Percentiles rank a stretch among this genome's conserved stretches.
Conservation (phyloP, 2,113 vertebrate species). For the Atractosteus spatula region DNA sequence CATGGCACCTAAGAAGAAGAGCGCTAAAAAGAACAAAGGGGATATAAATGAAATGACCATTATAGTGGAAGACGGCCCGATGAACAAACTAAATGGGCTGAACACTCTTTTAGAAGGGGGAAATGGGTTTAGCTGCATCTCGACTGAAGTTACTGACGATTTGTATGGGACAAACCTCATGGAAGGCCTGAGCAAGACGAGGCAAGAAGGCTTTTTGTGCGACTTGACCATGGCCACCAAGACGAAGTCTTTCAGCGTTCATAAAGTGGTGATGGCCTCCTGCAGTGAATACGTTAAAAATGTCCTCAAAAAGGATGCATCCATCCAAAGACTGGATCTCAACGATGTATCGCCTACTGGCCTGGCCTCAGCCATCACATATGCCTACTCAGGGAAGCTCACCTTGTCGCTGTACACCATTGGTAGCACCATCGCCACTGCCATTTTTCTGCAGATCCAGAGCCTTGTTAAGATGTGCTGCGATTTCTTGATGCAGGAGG, state of each 20-base stretch:
- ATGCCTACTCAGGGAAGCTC: constrained; percentile 93
- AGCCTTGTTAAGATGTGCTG: constrained; percentile 97
- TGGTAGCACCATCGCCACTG: constrained; percentile 90
- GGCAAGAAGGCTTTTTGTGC: constrained; percentile 90
- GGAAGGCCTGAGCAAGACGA: constrained; percentile 91
- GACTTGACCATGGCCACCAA: constrained; percentile 91
- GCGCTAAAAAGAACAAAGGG: constrained; percentile 86
- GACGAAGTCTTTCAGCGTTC: constrained; percentile 92
- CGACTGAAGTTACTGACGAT: constrained; percentile 85
- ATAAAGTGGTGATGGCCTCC: constrained; percentile 95
- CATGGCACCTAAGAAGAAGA: constrained; percentile 98
- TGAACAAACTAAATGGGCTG: constrained; percentile 87
- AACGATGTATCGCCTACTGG: constrained; percentile 87
- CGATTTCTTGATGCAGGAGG: constrained; percentile 91
- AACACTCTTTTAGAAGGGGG: constrained; percentile 88
- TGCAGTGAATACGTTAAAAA: constrained; percentile 90
- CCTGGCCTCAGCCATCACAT: constrained; percentile 88
- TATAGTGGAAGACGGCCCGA: constrained; percentile 85
- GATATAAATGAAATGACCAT: constrained; percentile 89
- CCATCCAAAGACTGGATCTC: constrained; percentile 85
- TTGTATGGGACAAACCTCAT: constrained; percentile 87
- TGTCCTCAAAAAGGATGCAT: constrained; percentile 87
- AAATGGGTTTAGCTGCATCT: constrained; percentile 93
- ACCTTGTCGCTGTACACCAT: constrained; percentile 93
- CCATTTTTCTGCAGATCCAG: constrained; percentile 84